A percentile compares a stretch with the other conserved stretches of the same genome.
phyloP scores from a whole-genome alignment of 2,797 vertebrate species.

The Notolepis coatsorum region DNA sequence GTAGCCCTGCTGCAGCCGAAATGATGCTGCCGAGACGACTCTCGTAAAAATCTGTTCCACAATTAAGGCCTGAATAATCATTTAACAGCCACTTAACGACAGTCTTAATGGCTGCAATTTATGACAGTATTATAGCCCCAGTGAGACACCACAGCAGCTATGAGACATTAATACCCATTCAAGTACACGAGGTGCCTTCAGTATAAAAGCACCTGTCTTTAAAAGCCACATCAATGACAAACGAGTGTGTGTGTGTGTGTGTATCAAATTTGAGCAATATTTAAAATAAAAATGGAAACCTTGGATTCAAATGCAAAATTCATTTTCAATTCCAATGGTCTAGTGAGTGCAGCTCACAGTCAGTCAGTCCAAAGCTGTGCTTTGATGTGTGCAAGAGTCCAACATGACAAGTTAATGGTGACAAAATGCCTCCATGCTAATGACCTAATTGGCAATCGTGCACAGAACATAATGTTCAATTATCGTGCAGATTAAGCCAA shows the following conservation, averaged over 20 bases:
- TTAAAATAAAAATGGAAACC: constrained; percentile 5
- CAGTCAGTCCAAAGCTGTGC: constrained; percentile 59
- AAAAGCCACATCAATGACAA: not conserved
- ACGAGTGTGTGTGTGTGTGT: not conserved
- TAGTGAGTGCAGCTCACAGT: constrained; percentile 6
- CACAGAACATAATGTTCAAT: not conserved
- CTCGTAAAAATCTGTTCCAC: constrained; percentile 41
- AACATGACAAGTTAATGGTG: constrained; percentile 56
- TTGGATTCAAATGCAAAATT: constrained; percentile 25
- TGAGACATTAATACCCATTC: constrained; percentile 36
- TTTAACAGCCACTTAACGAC: constrained; percentile 40
- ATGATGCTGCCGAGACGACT: constrained; percentile 24
- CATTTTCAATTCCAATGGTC: not conserved
- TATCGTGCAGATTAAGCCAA: constrained; percentile 8
- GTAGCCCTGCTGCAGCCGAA: constrained; percentile 6
- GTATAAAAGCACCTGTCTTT: not conserved
- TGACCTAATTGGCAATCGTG: constrained; percentile 15
- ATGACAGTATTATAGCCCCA: constrained; percentile 42
- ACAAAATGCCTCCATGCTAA: constrained; percentile 46
- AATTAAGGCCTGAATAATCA: constrained; percentile 31
- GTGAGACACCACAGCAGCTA: constrained; percentile 31
- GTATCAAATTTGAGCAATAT: not conserved
- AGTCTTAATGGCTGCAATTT: constrained; percentile 51
- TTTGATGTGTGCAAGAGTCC: constrained; percentile 51
- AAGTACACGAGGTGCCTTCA: constrained; percentile 16